Conservation (phyloP, 2,113 vertebrate species). For the Sylvilagus bachmani region DNA sequence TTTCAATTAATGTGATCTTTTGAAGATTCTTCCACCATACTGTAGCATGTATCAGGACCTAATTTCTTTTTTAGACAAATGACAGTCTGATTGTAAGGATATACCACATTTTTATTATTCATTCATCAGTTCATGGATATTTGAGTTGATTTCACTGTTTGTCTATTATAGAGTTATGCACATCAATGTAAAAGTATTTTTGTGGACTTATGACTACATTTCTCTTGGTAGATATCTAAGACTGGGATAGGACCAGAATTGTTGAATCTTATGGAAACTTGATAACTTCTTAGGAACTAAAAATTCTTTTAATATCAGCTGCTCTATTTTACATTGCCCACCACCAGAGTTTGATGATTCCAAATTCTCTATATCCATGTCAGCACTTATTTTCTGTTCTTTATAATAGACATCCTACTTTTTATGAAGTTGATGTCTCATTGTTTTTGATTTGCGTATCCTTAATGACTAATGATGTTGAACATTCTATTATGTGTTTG, state of each 20-base stretch:
- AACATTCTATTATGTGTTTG: not conserved
- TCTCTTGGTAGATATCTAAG: not conserved
- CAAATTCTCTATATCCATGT: not conserved
- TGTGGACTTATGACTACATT: not conserved
- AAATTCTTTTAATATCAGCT: slow-evolving; percentile 4
- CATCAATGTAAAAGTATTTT: not conserved
- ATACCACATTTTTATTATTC: not conserved
- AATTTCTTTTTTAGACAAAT: not conserved
- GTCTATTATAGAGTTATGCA: not conserved
- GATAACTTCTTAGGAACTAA: not conserved
- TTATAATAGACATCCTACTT: not conserved
- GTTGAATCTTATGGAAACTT: not conserved
- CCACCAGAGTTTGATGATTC: not conserved
- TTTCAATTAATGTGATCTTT: not conserved
- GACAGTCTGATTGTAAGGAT: not conserved
- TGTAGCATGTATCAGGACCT: not conserved
- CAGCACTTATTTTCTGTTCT: not conserved
- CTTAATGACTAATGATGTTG: not conserved
- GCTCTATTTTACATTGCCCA: not conserved
- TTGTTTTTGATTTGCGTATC: not conserved
- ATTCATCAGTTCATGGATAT: not conserved
- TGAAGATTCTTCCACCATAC: not conserved
- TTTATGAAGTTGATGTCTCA: not conserved
- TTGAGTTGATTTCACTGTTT: not conserved
- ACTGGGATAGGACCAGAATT: slow-evolving; percentile 34